phyloP scores from a whole-genome alignment of 2,888 invertebrate genomes.

The Notocelia uddmanniana region DNA sequence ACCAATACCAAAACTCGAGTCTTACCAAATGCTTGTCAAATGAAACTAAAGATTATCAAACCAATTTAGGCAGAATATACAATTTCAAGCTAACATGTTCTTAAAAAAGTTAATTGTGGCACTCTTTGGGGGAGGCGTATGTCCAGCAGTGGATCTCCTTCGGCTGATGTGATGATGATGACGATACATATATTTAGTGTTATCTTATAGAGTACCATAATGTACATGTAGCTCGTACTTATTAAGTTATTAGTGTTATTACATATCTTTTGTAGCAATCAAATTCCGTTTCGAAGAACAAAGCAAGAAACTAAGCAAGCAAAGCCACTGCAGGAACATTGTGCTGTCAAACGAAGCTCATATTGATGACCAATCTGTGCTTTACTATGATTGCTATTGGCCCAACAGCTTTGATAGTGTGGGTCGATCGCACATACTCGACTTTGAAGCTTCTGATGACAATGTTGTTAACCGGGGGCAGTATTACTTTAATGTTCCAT shows the following conservation, averaged over 20 bases:
- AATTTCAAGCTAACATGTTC: too few relatives aligned
- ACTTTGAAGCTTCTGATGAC: slow-evolving; percentile 77
- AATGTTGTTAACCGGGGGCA: slow-evolving; percentile 69
- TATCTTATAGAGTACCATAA: too few relatives aligned
- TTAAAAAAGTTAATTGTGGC: too few relatives aligned
- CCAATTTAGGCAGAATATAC: too few relatives aligned
- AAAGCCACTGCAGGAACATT: slow-evolving; percentile 77
- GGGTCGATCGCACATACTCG: slow-evolving; percentile 72
- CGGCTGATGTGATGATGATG: too few relatives aligned
- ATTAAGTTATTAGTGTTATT: not conserved
- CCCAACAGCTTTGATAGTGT: slow-evolving; percentile 64
- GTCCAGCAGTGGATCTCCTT: too few relatives aligned
- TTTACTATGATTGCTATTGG: slow-evolving; percentile 82
- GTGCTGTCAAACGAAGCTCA: slow-evolving; percentile 71
- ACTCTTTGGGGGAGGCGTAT: too few relatives aligned
- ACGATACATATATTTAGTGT: too few relatives aligned
- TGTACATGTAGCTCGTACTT: too few relatives aligned
- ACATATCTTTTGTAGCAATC: slow-evolving; percentile 68
- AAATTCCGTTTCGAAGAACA: slow-evolving; percentile 74
- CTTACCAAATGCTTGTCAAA: too few relatives aligned
- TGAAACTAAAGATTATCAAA: too few relatives aligned
- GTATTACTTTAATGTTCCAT: slow-evolving; percentile 78
- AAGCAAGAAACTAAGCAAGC: slow-evolving; percentile 46
- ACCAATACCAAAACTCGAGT: too few relatives aligned
- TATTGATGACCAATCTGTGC: slow-evolving; percentile 72